Base-by-base conservation (phyloP, 1,140 invertebrate species). In the Ceratosolen fusciceps region DNA sequence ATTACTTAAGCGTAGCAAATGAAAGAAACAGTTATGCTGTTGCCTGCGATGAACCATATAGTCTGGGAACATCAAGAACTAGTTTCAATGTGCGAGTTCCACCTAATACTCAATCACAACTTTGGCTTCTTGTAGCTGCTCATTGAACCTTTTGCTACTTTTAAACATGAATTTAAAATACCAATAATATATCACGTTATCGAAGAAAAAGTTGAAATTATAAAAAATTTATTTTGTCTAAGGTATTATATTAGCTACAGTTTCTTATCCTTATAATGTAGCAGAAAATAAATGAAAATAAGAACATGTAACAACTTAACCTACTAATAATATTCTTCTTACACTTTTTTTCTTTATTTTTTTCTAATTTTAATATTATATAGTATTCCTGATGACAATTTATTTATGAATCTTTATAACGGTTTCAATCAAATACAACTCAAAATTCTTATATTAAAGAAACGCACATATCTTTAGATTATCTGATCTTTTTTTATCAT, bases 1-100 rank as follows among this genome's bases (percentile, higher is more conserved):
- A 89, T 79, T 89, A 86, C 37, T 31, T 89, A 8, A 87, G 84
- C 26, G 80, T 83, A 0, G 31, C 79, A 26, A 90, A 90, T 78
- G 80, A 85, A 26, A 80, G 31, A 1, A 86, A 87, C 7, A 90
- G 89, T 52, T 86, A 84, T 19, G 88, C 85, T 0, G 88, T 90
- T 1, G 84, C 83, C 5, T 90, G 89, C 47, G 86, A 86, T 29
- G 84, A 86, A n/a, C 81, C 85, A 0, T 83, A 83, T 60, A 86
- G 73, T 8, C 80, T 89, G 4, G 89, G 88, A 75, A 81, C 77
- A 62, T 84, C 86, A 43, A 81, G 77, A 75, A 85, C 78, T 37
- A 83, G 79, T 49, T 85, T 90, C 47, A 84, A 84, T 34, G 73
- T 89, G 58, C 85, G 88, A 74, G 84, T 86, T 2, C 72, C 84